A percentile compares a stretch with the other conserved stretches of the same genome.
Conservation (phyloP, 2,888 invertebrate genomes). For the Tiliacea citrago region DNA sequence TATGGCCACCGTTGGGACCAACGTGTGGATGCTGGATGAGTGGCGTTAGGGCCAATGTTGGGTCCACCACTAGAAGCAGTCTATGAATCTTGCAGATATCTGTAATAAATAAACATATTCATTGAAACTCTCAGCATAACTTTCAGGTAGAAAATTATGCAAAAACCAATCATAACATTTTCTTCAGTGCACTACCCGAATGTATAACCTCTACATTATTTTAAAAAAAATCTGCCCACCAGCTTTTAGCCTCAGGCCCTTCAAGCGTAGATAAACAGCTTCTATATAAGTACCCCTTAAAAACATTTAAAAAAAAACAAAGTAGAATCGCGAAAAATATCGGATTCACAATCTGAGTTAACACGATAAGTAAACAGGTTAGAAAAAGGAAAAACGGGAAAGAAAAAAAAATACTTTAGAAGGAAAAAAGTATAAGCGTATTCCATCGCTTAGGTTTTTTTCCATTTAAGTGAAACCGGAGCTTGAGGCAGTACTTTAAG, state of each 20-base stretch:
- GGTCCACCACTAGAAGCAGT: too few species aligned
- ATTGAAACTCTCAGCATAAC: neutral
- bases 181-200: neutral
- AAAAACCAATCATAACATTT: neutral
- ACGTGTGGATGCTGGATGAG: neutral
- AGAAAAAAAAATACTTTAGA: conserved; percentile 6
- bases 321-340: conserved; percentile 28
- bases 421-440: conserved; percentile 14
- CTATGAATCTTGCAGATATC: neutral
- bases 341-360: conserved; percentile 43
- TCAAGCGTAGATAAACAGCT: conserved; percentile 7
- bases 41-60: neutral
- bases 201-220: neutral
- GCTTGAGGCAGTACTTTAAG: conserved; percentile 1
- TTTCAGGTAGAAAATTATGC: neutral
- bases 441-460: conserved; percentile 25
- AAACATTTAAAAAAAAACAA: conserved; percentile 19
- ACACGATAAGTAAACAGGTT: conserved; percentile 42
- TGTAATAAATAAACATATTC: neutral
- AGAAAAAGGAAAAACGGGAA: conserved; percentile 15
- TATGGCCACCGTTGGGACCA: neutral
- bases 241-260: neutral
- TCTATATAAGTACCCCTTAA: neutral
- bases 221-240: neutral
- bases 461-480: conserved; percentile 26